A percentile compares a stretch with the other conserved stretches of the same genome.
Evolutionary conservation across 2,888 invertebrate species (phyloP).

Genomic region (Aphrophora alni): DNA sequence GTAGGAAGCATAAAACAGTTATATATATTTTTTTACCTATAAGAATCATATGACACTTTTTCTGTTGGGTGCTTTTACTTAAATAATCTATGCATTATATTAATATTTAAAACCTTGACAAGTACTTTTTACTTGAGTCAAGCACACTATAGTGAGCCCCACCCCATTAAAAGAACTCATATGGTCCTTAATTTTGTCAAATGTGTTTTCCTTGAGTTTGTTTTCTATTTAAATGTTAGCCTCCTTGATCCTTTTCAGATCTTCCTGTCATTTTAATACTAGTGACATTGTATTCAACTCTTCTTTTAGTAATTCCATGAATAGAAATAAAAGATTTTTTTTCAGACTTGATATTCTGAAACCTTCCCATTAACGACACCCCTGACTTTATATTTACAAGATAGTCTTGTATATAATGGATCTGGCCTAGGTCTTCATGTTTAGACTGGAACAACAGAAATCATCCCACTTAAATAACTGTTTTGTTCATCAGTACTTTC

Average conservation of each 20-base stretch:
- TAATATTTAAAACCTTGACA: no score
- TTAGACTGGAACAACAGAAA: not conserved
- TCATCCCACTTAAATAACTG: constrained; percentile 9
- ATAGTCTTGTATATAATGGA: not conserved
- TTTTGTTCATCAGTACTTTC: no score
- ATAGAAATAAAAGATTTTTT: not conserved
- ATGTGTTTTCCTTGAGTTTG: no score
- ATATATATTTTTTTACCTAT: constrained; percentile 9
- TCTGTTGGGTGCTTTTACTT: no score
- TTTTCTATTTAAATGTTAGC: no score
- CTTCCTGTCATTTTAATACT: not conserved
- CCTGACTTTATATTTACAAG: constrained; percentile 13
- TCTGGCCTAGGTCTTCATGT: not conserved
- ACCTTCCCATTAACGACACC: not conserved
- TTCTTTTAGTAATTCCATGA: not conserved
- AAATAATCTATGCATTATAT: no score
- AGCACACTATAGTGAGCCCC: no score
- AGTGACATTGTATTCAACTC: not conserved
- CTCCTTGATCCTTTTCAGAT: not conserved
- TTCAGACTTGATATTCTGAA: not conserved
- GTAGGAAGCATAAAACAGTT: constrained; percentile 1
- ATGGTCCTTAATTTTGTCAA: no score
- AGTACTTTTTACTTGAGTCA: no score
- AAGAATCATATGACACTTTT: no score
- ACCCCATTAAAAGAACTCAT: no score